phyloP scores from a whole-genome alignment of 2,797 vertebrate species.

The Muscicapa striata region DNA sequence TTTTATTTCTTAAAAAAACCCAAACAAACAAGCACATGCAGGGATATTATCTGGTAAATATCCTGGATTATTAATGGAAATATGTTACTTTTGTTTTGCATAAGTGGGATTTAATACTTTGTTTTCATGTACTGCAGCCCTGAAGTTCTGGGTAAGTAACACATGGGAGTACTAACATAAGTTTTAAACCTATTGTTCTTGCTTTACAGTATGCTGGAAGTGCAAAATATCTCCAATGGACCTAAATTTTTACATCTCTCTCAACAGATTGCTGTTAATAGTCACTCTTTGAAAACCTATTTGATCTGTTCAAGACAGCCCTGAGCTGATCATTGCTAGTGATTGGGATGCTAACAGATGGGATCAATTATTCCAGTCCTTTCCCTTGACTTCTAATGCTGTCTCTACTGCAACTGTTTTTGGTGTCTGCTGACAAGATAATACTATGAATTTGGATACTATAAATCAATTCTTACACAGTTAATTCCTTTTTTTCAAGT shows the following conservation, averaged over 20 bases:
- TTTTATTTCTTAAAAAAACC: fast-evolving
- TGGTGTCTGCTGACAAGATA: neutral
- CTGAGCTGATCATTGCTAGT: neutral
- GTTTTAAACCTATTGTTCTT: neutral
- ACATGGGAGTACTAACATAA: neutral
- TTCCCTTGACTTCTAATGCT: neutral
- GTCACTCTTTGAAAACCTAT: neutral
- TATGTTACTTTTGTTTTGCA: neutral
- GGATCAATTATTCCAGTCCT: neutral
- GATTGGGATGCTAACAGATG: neutral
- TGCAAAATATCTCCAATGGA: neutral
- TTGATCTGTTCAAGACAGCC: neutral
- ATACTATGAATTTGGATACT: neutral
- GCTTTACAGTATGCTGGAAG: neutral
- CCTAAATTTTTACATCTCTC: neutral
- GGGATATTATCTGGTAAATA: neutral
- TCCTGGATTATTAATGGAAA: neutral
- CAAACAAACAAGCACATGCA: neutral
- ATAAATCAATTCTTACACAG: neutral
- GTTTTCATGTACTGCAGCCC: neutral
- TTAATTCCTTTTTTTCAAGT: neutral
- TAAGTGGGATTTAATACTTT: neutral
- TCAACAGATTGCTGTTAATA: neutral
- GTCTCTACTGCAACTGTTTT: neutral
- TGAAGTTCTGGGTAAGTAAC: neutral